Conservation (phyloP, 1,140 invertebrate species). For the Anoplophora glabripennis region DNA sequence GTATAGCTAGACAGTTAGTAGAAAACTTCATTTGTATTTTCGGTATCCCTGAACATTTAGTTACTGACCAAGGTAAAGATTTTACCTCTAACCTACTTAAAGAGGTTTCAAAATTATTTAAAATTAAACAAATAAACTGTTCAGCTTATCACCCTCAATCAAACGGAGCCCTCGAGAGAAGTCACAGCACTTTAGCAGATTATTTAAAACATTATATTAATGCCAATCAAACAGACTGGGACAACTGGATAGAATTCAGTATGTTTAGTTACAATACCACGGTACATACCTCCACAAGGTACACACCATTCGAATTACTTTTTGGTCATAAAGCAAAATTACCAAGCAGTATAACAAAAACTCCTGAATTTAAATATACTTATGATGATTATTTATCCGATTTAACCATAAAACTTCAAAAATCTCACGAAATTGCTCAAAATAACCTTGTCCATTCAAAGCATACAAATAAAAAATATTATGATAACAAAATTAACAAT, state of each 20-base stretch:
- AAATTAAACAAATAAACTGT: conserved; percentile 32
- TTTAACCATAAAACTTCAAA: conserved; percentile 32
- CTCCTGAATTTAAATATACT: conserved; percentile 26
- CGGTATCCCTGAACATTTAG: conserved; percentile 31
- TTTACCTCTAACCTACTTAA: conserved; percentile 40
- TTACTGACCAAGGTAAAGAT: conserved; percentile 41
- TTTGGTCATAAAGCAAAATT: conserved; percentile 23
- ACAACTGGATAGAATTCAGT: conserved; percentile 42
- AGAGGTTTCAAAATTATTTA: conserved; percentile 36
- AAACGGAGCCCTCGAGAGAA: conserved; percentile 45
- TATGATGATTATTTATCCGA: conserved; percentile 33
- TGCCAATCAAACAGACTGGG: conserved; percentile 45
- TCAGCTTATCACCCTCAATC: conserved; percentile 40
- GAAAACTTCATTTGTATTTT: conserved; percentile 35
- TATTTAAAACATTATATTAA: conserved; percentile 48
- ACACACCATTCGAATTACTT: conserved; percentile 38
- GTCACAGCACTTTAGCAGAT: conserved; percentile 45
- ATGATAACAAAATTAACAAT: conserved; percentile 29
- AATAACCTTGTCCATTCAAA: conserved; percentile 30
- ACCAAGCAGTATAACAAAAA: conserved; percentile 11
- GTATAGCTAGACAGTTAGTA: conserved; percentile 36
- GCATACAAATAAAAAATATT: conserved; percentile 28
- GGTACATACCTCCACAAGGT: conserved; percentile 34
- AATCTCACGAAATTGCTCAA: conserved; percentile 37
- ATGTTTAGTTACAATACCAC: conserved; percentile 47